Base-by-base conservation (phyloP, 2,888 invertebrate species). In the Cistogaster globosa region DNA sequence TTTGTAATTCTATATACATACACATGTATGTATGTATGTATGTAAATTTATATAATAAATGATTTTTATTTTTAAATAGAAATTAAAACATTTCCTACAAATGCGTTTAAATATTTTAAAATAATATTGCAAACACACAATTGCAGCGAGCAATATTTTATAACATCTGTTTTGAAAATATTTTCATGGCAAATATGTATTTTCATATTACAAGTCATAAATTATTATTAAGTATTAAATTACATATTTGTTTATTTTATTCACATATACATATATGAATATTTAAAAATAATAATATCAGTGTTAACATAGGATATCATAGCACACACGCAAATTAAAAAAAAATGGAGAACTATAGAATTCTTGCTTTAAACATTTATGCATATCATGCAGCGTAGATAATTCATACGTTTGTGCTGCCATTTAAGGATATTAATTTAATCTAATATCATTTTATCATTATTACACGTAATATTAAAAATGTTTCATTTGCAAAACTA, bases 221-320 rank as follows among this genome's bases (percentile, higher is more conserved):
- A 84, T 84, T 76, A 84, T 71, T 51, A 76, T 84, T 84, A 63
- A 69, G 75, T 80, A 75, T 67, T 80, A 68, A 72, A 72, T 83
- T 65, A 72, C 63, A 63, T 72, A 53, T 68, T 65, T 65, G 58
- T 77, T 58, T 60, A 57, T 68, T 42, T 51, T 60, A 1, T 8
- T 38, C 18, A 14, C n/a, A n/a, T n/a, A n/a, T 32, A 78, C 69
- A 78, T 78, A 78, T 62, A 69, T 42, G 62, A 62, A 53, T 77
- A 60, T 42, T 60, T 20, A 68, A 68, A 48, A 48, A 48, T 48
- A 60, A 51, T 77, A 77, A 68, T 68, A 60, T 42, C 67, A 67
- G 51, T 36, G 68, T 67, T 58, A 58, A 4, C 12, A 42, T 42
- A 42, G 6, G 8, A 32, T 12, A 12, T 42, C 42, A 77, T 63